Evolutionary conservation across 2,797 vertebrate genomes (phyloP), one percentile per base, ranked within the genome.

Genomic region (Hemitrygon akajei): DNA sequence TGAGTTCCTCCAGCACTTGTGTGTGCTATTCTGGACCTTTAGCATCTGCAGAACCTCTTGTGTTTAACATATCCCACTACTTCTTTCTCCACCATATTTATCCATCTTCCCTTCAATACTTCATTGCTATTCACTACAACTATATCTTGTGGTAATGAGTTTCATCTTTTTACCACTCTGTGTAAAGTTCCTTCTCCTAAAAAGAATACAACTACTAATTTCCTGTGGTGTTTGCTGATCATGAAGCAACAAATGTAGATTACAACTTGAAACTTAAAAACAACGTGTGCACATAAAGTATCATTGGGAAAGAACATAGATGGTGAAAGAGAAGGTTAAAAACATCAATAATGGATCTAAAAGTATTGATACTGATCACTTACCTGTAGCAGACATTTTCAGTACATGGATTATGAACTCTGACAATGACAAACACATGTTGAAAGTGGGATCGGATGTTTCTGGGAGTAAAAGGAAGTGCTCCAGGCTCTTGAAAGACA

Each of bases 381-480:
- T 96, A 99, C 99, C 99, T 99, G 95, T 99, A 99, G 95, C 98
- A 99, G 95, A 99, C 98, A 71, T 97, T 99, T 94, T 99, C 98
- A 47, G 98, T 98, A 96, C 99, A 99, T 22, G 99, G 98, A 96
- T 97, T 98, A 96, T 99, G 98, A 94, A 98, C 99, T 96, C 97
- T 98, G 96, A 99, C 98, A 94, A 99, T 99, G 96, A 99, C 98
- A 96, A 99, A 99, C 94, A 99, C 98, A 94, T 99, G 99, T 94
- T 99, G 99, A 94, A 99, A 99, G 96, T 99, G 99, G 60, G 98
- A 99, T 95, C 98, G 98, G 96, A 99, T 98, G 97, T 97, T 98
- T 97, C 98, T 99, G 60, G 99, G 98, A 94, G 98, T 99, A 95
- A 99, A 99, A 95, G 99, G 98, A 95, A 99, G 97, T 81, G 99